Conservation (phyloP, 2,888 invertebrate genomes). For the Eilema sororculum region DNA sequence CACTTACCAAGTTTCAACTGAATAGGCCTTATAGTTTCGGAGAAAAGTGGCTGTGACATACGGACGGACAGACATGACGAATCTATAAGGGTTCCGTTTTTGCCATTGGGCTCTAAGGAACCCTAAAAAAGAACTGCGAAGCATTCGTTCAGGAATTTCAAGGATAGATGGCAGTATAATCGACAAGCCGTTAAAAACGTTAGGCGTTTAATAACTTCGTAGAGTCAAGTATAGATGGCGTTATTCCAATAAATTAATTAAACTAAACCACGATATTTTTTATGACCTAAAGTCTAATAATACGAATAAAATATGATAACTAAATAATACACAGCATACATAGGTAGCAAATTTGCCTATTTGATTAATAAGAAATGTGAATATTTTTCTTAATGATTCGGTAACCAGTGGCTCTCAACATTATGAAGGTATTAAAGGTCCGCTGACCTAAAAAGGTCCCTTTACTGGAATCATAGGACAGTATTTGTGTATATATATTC, state of each 20-base stretch:
- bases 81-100: too few species aligned
- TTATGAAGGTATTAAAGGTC: not conserved
- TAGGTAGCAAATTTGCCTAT: not conserved
- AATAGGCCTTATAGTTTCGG: too few species aligned
- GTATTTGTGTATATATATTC: too few species aligned
- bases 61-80: too few species aligned
- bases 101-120: too few species aligned
- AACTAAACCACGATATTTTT: not conserved
- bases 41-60: too few species aligned
- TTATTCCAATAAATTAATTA: not conserved
- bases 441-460: too few species aligned
- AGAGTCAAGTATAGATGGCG: not conserved
- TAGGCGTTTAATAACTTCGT: not conserved
- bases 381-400: not conserved
- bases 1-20: too few species aligned
- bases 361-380: not conserved
- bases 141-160: not conserved
- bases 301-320: not conserved
- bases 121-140: not conserved
- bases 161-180: constrained; percentile 7
- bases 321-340: not conserved
- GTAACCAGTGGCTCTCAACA: not conserved
- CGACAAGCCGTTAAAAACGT: not conserved
- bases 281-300: not conserved
- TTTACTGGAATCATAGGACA: too few species aligned